Conservation (phyloP, 1,140 invertebrate genomes). For the Drosophila seguyi region DNA sequence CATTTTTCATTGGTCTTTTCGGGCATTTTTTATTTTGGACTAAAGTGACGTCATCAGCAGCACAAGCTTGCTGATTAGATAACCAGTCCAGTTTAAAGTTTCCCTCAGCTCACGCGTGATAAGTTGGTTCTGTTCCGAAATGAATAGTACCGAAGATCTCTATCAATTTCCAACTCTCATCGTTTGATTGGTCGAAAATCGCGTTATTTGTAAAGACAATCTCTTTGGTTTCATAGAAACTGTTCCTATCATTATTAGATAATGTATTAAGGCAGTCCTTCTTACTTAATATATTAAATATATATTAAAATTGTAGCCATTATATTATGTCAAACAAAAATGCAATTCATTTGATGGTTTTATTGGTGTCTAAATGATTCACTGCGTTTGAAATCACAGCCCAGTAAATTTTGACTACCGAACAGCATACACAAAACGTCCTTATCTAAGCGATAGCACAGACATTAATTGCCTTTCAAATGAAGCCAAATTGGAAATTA, state of each 20-base stretch:
- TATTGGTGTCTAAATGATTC: constrained; percentile 17
- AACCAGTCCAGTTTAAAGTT: constrained; percentile 41
- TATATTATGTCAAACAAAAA: neutral
- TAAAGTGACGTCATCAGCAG: constrained; percentile 27
- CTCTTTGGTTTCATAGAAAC: neutral
- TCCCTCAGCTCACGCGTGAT: constrained; percentile 9
- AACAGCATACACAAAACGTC: neutral
- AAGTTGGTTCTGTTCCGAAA: constrained; percentile 6
- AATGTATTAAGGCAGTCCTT: neutral
- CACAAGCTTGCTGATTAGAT: constrained; percentile 29
- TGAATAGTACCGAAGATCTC: constrained; percentile 16
- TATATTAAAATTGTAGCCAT: no score
- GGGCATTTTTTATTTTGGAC: constrained; percentile 57
- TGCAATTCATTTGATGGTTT: no score
- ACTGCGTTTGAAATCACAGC: constrained; percentile 10
- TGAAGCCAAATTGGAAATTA: constrained; percentile 69
- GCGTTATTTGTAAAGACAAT: neutral
- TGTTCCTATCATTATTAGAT: neutral
- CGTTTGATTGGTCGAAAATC: constrained; percentile 17
- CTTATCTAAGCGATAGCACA: constrained; percentile 65
- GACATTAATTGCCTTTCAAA: constrained; percentile 77
- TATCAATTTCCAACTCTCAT: constrained; percentile 19
- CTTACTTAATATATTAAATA: neutral
- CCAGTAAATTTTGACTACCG: constrained; percentile 11
- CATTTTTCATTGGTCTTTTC: constrained; percentile 48